These are phyloP conservation scores for Nephrotoma guestfalica DNA, from an alignment of 2,888 invertebrate genomes.

Conservation along the genomic window DNA sequence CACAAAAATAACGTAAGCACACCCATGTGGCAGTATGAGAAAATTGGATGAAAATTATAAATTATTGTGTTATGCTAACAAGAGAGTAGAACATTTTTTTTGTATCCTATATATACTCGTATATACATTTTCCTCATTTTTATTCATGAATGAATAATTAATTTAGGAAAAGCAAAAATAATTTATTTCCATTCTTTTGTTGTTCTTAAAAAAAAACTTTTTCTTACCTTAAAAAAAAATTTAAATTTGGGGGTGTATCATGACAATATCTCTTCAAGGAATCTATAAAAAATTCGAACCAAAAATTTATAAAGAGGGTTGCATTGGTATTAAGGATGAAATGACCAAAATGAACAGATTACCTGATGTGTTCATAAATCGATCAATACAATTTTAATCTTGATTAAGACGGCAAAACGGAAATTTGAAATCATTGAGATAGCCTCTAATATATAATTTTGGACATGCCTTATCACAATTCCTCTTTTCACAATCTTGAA, in stretches of 20 bases:
- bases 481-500: too few species aligned
- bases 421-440: not conserved
- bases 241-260: not conserved
- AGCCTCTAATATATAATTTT: not conserved
- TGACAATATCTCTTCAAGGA: not conserved
- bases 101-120: not conserved
- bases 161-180: not conserved
- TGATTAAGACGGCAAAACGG: not conserved
- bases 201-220: not conserved
- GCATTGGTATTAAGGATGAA: not conserved
- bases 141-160: not conserved
- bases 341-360: not conserved
- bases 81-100: not conserved
- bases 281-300: not conserved
- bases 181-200: not conserved
- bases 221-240: not conserved
- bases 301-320: not conserved
- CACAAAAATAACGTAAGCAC: not conserved
- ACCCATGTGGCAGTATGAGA: not conserved
- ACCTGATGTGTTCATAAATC: not conserved
- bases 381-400: not conserved
- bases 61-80: not conserved
- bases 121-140: not conserved
- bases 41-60: not conserved
- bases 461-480: not conserved